Evolutionary conservation across 2,113 vertebrate genomes (phyloP).

Genomic region (Equus quagga): DNA sequence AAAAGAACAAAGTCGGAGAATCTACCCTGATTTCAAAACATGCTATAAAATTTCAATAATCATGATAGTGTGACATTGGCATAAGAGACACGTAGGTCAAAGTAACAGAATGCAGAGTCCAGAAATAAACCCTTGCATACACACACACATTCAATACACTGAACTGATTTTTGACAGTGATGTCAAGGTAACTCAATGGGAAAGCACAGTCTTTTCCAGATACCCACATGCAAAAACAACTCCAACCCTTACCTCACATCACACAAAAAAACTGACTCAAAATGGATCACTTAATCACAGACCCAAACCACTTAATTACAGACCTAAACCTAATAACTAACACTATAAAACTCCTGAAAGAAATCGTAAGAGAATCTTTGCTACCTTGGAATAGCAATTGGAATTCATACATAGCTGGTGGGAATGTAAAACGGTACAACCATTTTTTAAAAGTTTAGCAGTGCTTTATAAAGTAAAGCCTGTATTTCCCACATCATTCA

Average conservation of each 20-base stretch:
- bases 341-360: neutral
- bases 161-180: neutral
- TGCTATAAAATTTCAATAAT: neutral
- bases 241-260: neutral
- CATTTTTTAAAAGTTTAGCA: constrained; percentile 1
- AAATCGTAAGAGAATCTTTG: neutral
- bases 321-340: neutral
- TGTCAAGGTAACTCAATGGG: neutral
- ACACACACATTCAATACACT: neutral
- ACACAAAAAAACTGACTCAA: neutral
- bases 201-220: neutral
- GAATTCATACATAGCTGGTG: neutral
- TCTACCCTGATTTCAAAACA: neutral
- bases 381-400: neutral
- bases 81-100: neutral
- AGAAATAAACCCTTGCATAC: neutral
- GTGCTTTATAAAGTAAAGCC: constrained; percentile 40
- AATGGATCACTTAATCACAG: neutral
- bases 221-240: neutral
- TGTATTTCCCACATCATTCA: neutral
- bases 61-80: neutral
- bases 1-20: constrained; percentile 6
- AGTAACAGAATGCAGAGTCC: neutral
- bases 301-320: neutral
- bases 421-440: neutral